Conservation (phyloP, 2,888 invertebrate species). For the Apamea anceps region DNA sequence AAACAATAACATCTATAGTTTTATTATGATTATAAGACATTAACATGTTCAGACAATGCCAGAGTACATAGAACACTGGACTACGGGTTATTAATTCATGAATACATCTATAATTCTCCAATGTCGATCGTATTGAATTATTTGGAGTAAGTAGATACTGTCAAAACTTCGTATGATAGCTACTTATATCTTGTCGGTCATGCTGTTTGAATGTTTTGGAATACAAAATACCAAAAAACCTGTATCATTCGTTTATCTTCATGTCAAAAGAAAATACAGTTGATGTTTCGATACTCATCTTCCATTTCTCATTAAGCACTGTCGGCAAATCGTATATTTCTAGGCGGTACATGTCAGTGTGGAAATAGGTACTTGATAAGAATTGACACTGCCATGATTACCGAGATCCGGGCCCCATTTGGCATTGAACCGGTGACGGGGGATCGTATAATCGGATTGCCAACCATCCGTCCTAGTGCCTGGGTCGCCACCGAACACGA, state of each 20-base stretch:
- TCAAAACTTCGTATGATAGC: slow-evolving; percentile 2
- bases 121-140: slow-evolving; percentile 23
- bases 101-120: slow-evolving; percentile 18
- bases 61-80: neutral
- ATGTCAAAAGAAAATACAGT: slow-evolving; percentile 18
- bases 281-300: slow-evolving; percentile 19
- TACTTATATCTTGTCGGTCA: neutral
- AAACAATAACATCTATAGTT: slow-evolving; percentile 44
- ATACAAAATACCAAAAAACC: neutral
- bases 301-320: slow-evolving; percentile 16
- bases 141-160: slow-evolving; percentile 11
- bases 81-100: slow-evolving; percentile 10
- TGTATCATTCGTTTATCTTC: slow-evolving; percentile 6
- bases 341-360: slow-evolving; percentile 33
- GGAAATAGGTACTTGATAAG: slow-evolving; percentile 62
- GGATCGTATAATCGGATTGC: slow-evolving; percentile 76
- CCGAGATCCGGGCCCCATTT: slow-evolving; percentile 69
- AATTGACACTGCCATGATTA: slow-evolving; percentile 73
- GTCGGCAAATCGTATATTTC: slow-evolving; percentile 24
- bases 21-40: slow-evolving; percentile 18
- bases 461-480: slow-evolving; percentile 64
- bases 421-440: slow-evolving; percentile 68
- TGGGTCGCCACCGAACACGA: slow-evolving; percentile 52
- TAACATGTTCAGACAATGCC: slow-evolving; percentile 10
- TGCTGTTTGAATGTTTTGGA: slow-evolving; percentile 15